Percentiles rank a stretch among this genome's conserved stretches.
phyloP scores from a whole-genome alignment of 2,888 invertebrate genomes.

The Diaperis boleti region DNA sequence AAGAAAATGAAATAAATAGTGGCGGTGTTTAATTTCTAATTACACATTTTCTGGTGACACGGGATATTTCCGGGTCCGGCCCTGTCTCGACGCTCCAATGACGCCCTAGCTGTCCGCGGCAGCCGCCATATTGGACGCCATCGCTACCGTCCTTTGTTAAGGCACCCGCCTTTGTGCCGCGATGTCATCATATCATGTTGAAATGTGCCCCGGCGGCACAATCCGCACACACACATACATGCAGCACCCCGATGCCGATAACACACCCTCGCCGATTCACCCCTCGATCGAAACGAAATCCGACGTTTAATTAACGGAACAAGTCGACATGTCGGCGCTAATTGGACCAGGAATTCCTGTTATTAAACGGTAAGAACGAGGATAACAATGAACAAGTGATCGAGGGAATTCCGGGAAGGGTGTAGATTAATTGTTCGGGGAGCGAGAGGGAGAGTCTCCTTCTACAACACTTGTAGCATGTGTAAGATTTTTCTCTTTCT shows the following conservation, averaged over 20 bases:
- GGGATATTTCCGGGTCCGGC: conserved; percentile 15
- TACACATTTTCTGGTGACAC: too few relatives aligned
- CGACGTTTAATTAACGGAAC: conserved; percentile 37
- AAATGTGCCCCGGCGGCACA: conserved; percentile 42
- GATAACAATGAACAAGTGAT: not conserved
- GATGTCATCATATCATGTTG: conserved; percentile 52
- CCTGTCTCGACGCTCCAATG: conserved; percentile 42
- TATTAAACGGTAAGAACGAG: conserved; percentile 15
- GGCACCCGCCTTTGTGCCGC: conserved; percentile 52
- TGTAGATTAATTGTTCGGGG: too few relatives aligned
- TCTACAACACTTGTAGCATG: too few relatives aligned
- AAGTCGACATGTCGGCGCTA: conserved; percentile 23
- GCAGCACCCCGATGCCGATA: conserved; percentile 26
- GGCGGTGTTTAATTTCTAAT: too few relatives aligned
- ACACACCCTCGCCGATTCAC: conserved; percentile 26
- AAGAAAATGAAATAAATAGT: too few relatives aligned
- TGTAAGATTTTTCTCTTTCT: too few relatives aligned
- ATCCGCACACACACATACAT: conserved; percentile 2
- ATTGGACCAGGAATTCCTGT: conserved; percentile 35
- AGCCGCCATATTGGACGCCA: conserved; percentile 65
- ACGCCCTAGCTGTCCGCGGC: conserved; percentile 62
- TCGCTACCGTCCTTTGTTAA: conserved; percentile 57
- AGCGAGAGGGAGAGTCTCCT: too few relatives aligned
- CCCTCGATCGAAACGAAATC: conserved; percentile 16
- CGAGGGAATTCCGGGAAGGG: not conserved